Evolutionary conservation across 2,113 vertebrate species (phyloP).

Genomic region (Ailurus styani): DNA sequence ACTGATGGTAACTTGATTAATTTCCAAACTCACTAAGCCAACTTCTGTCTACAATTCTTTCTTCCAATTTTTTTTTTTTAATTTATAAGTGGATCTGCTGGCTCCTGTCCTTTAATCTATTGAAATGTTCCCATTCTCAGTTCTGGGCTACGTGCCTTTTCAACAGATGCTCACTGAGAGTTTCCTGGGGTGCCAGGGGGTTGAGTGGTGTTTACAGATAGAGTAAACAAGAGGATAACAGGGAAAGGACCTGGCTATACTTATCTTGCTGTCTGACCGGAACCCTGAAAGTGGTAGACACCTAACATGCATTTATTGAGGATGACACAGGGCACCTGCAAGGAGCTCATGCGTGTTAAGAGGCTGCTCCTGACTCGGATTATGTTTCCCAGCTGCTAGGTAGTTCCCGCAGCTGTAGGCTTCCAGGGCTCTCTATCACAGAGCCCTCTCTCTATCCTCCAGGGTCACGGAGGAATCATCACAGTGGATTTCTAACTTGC

Average conservation of each 20-base stretch:
- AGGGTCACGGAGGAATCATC: not conserved
- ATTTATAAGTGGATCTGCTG: not conserved
- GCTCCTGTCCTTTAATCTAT: not conserved
- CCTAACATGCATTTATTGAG: not conserved
- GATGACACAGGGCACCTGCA: not conserved
- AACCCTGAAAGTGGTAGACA: not conserved
- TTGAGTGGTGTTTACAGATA: slow-evolving; percentile 18
- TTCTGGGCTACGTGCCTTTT: slow-evolving; percentile 13
- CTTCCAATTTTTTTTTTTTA: not conserved
- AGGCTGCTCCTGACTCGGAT: not conserved
- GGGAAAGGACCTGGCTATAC: not conserved
- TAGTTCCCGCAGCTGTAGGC: not conserved
- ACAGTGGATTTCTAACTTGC: not conserved
- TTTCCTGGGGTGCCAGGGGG: not conserved
- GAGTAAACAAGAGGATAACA: not conserved
- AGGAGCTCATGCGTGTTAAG: not conserved
- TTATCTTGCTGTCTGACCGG: not conserved
- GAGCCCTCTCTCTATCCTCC: not conserved
- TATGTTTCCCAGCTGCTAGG: not conserved
- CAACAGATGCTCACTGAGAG: slow-evolving; percentile 8
- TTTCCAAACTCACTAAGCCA: not conserved
- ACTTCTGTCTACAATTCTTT: not conserved
- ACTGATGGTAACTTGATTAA: not conserved
- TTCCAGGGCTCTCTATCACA: not conserved
- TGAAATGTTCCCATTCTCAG: slow-evolving; percentile 24